Base-by-base conservation (phyloP, 2,888 invertebrate species). In the Drosophila vallismaia region DNA sequence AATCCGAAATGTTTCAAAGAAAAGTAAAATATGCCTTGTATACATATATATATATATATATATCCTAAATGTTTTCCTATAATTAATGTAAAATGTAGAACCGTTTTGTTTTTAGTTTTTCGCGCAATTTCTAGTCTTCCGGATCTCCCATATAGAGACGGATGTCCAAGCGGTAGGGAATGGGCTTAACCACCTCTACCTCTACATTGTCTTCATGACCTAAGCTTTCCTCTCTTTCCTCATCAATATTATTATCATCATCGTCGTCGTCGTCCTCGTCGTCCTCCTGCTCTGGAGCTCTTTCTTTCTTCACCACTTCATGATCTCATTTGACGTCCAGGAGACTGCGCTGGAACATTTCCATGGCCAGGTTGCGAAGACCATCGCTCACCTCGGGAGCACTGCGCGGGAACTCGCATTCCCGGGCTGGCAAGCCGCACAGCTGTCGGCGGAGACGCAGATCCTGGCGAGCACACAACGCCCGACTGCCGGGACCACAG, bases 381-480 rank as follows among this genome's bases (percentile, higher is more conserved):
- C 87, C 86, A 8, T 90, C 88, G 63, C 86, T 90, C 12, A 89
- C 88, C 3, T 74, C 60, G 26, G 88, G 84, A 36, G 86, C 70
- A 5, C 88, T 86, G 4, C 88, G 86, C 2, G 88, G 85, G 24
- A 90, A 93, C 19, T 93, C 93, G 54, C 93, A 92, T 79, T 95
- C 95, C 4, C 93, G 93, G 1, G 94, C 92, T 0, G 95, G 95
- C 78, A 95, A 91, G 77, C 94, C 93, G 86, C 95, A 95, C 49
- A 96, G 90, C 87, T 94, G 94, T 33, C 95, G 92, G 7, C 95
- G 92, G 67, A 97, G 93, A 29, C 95, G 94, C 63, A 97, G 92
- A 90, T 97, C 97, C 54, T 95, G 93, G 14, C 97, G 93, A 6
- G 97, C 96, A 77, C 96, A 96, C 50, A 97, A 91, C 0, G 96